phyloP scores from a whole-genome alignment of 2,888 invertebrate genomes.

The Megastigmus dorsalis region DNA sequence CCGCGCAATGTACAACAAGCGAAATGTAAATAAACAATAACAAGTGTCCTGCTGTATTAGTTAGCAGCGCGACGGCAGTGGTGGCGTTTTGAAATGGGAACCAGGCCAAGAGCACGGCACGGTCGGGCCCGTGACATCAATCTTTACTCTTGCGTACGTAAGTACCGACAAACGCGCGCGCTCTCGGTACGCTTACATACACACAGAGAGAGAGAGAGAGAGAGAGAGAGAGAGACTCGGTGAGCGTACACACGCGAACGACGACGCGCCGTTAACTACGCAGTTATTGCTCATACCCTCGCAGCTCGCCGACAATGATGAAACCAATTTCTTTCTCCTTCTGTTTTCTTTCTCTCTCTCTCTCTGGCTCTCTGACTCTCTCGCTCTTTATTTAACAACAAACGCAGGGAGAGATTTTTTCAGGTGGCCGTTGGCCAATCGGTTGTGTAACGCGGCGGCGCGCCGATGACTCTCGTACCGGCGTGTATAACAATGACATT shows the following conservation, averaged over 20 bases:
- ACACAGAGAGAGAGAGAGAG: neutral
- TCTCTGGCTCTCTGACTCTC: too few relatives aligned
- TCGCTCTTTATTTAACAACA: too few relatives aligned
- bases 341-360: neutral
- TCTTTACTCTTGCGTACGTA: constrained; percentile 65
- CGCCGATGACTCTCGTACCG: too few relatives aligned
- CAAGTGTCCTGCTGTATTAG: constrained; percentile 22
- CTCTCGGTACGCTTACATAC: constrained; percentile 20
- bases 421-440: too few relatives aligned
- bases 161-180: too few relatives aligned
- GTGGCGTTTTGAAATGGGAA: constrained; percentile 62
- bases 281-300: constrained; percentile 34
- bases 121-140: constrained; percentile 67
- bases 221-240: neutral
- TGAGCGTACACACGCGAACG: constrained; percentile 9
- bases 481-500: too few relatives aligned
- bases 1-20: too few relatives aligned
- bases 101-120: constrained; percentile 69
- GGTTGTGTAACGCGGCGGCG: too few relatives aligned
- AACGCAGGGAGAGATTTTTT: too few relatives aligned
- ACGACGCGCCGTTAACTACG: constrained; percentile 51
- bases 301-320: neutral
- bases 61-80: constrained; percentile 25
- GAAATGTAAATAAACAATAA: constrained; percentile 45
- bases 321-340: constrained; percentile 17